Base-by-base conservation (phyloP, 2,888 invertebrate species). In the Epinotia nisella region DNA sequence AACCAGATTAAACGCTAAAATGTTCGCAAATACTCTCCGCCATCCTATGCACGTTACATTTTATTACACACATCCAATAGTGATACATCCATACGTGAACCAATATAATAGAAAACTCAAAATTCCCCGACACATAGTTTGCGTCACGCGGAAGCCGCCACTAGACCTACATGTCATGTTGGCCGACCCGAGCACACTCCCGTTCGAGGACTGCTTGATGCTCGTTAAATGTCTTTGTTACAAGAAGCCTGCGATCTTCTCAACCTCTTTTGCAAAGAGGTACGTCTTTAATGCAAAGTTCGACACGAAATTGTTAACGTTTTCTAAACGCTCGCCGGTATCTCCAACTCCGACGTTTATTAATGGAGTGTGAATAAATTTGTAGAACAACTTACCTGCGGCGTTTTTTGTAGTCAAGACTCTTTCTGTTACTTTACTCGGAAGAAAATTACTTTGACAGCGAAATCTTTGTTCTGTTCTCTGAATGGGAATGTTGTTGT, bases 311-410 rank as follows among this genome's bases (percentile, higher is more conserved):
- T 68, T 62, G 68, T 72, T 72, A 72, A 72, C 61, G 62, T 58
- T 69, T 64, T 62, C 64, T 85, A 86, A 90, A 89, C 85, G 85
- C 87, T 89, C 87, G 88, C 85, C 82, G 78, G 78, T 81, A 80
- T 79, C 80, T 82, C 83, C 82, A 82, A 82, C 83, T 79, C 81
- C 81, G 87, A 88, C 88, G 84, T 81, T 83, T 87, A 88, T 88
- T 88, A 88, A 90, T 90, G 89, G 87, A 85, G 82, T 85, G 83
- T 83, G 89, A 89, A 89, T 89, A 88, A 83, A 88, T 88, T 87
- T 87, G 85, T 85, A 84, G 61, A 69, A 74, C 69, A 74, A 71
- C 66, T 64, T 49, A 70, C 66, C 60, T 66, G n/a, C 70, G 49
- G n/a, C 19, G 21, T 64, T 73, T 67, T 68, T 69, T 69, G 51